Evolutionary conservation across 2,113 vertebrate genomes (phyloP).

Genomic region (Rana temporaria): DNA sequence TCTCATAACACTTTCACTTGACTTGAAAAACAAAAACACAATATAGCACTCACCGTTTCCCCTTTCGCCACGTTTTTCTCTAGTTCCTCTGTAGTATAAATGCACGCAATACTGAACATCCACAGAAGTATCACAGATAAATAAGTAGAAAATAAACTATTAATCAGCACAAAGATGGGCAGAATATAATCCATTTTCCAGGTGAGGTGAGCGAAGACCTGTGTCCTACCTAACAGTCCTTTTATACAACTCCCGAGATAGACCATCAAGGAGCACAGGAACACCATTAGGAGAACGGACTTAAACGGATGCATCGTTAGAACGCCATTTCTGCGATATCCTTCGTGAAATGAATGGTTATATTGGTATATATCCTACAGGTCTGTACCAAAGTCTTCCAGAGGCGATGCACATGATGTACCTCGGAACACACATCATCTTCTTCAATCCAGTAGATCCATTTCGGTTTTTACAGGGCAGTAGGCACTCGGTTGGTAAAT

Average conservation of each 20-base stretch:
- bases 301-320: too few relatives aligned
- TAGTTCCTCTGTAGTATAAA: neutral
- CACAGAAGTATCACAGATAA: constrained; percentile 22
- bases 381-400: too few relatives aligned
- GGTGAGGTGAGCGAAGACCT: neutral
- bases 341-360: too few relatives aligned
- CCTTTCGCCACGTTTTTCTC: neutral
- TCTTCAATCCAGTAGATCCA: too few relatives aligned
- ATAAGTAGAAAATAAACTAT: neutral
- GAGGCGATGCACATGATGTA: too few relatives aligned
- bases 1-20: too few relatives aligned
- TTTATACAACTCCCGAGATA: neutral
- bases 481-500: too few relatives aligned
- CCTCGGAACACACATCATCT: too few relatives aligned
- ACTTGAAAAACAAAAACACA: too few relatives aligned
- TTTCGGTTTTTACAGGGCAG: too few relatives aligned
- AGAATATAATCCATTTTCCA: neutral
- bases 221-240: neutral
- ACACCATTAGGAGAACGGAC: neutral
- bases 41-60: neutral
- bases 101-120: neutral
- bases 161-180: neutral
- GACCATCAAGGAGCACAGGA: neutral
- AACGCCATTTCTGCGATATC: too few relatives aligned
- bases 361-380: too few relatives aligned